Base-by-base conservation (phyloP, 2,888 invertebrate genomes). In the Lithophane leautieri region DNA sequence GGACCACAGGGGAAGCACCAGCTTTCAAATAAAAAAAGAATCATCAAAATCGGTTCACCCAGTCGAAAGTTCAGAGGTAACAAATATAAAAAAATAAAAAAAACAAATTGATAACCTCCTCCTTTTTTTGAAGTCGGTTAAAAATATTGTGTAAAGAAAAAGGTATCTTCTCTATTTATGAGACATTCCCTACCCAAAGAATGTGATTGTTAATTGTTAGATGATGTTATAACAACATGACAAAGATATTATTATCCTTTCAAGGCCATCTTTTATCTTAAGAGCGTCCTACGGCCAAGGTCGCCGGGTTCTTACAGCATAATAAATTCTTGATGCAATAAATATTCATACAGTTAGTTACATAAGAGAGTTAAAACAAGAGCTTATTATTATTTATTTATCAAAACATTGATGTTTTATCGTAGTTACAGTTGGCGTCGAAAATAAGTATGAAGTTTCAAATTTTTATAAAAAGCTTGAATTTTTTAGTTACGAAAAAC, bases 331-430 rank as follows among this genome's bases (percentile, higher is more conserved):
- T 80, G 22, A 65, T 65, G 58, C 44, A 81, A 60, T 65, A 40
- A 40, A 81, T 78, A 78, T 78, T 60, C 52, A 78, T 73, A n/a
- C 25, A 58, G 4, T 80, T 73, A 58, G 4, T 80, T 73, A 52
- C 19, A 25, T 56, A 73, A 42, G 16, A 47, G 7, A 22, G 34
- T 1, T 56, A 50, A 40, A 65, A 74, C 75, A 78, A 73, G 34
- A 52, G 14, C n/a, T 44, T 73, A 19, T 52, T 73, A 19, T 52
- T 60, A 65, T 47, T 14, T n/a, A 79, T 58, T 56, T 72, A 79
- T 50, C 25, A 44, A 65, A 52, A 34, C 44, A 60, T 60, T 50
- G 19, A 25, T 72, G 50, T 44, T 44, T 40, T 72, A 70, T 47
- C 28, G 0, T 19, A 9, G 2, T 54, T 62, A 54, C 52, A n/a